Conservation (phyloP, 1,140 invertebrate genomes). For the Scaptomyza montana region DNA sequence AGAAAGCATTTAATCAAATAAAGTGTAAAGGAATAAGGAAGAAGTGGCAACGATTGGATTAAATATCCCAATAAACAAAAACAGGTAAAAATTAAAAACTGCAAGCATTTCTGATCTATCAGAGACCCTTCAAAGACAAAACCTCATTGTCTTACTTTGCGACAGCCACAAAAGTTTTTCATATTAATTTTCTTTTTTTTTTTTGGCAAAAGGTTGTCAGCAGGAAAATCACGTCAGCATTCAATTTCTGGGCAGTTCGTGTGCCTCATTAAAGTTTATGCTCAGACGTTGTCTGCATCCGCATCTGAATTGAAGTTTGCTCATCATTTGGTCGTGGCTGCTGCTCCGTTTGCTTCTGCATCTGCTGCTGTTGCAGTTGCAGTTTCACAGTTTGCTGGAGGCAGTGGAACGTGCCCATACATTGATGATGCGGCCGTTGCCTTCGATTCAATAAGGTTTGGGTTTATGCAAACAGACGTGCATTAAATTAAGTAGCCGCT, state of each 20-base stretch:
- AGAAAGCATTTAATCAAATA: too few relatives aligned
- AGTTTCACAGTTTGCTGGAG: slow-evolving; percentile 35
- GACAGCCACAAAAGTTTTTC: background rate
- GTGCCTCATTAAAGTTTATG: slow-evolving; percentile 79
- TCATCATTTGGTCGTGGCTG: slow-evolving; percentile 64
- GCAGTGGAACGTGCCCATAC: slow-evolving; percentile 75
- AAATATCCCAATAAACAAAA: too few relatives aligned
- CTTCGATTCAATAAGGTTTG: slow-evolving; percentile 78
- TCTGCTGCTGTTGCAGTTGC: slow-evolving; percentile 8
- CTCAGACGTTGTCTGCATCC: slow-evolving; percentile 54
- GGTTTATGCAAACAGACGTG: slow-evolving; percentile 80
- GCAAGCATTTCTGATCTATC: background rate
- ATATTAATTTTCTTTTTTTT: background rate
- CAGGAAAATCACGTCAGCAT: slow-evolving; percentile 74
- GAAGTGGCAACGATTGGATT: too few relatives aligned
- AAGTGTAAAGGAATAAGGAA: too few relatives aligned
- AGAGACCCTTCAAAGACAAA: background rate
- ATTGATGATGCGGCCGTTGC: slow-evolving; percentile 64
- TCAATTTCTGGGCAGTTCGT: slow-evolving; percentile 78
- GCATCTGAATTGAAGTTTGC: slow-evolving; percentile 72
- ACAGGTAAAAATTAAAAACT: too few relatives aligned
- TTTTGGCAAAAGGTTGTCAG: slow-evolving; percentile 1
- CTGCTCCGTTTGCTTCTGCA: slow-evolving; percentile 3
- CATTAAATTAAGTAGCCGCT: slow-evolving; percentile 79
- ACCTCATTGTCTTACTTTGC: background rate